A percentile compares a stretch with the other conserved stretches of the same genome.
These are phyloP conservation scores for Protosalanx chinensis DNA, from an alignment of 2,797 vertebrate species.

Conservation along the genomic window DNA sequence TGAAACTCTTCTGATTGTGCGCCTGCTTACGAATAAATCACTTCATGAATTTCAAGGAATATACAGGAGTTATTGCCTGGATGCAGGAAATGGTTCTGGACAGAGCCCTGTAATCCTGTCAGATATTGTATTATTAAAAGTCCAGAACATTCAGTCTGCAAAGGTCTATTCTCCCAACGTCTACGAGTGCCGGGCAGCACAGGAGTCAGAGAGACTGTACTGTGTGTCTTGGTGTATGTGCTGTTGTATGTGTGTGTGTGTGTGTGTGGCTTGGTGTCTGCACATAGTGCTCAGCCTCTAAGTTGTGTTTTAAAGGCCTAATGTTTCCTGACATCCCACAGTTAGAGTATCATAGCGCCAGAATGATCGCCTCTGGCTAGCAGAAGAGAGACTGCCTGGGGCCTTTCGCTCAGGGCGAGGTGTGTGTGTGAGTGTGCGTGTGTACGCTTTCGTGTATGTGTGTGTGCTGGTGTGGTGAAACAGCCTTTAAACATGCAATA, in stretches of 20 bases:
- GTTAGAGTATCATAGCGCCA: slow-evolving; percentile 80
- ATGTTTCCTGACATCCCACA: slow-evolving; percentile 85
- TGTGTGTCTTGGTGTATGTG: slow-evolving; percentile 3
- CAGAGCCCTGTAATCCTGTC: slow-evolving; percentile 69
- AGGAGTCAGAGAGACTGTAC: slow-evolving; percentile 22
- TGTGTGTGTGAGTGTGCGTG: slow-evolving; percentile 34
- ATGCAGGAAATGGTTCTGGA: slow-evolving; percentile 62
- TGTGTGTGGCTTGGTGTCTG: slow-evolving; percentile 29
- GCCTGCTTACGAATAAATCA: slow-evolving; percentile 44
- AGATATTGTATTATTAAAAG: slow-evolving; percentile 75
- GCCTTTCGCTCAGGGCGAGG: slow-evolving; percentile 78
- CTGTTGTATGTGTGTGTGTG: slow-evolving; percentile 12
- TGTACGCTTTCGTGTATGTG: slow-evolving; percentile 36
- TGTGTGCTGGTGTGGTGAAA: slow-evolving; percentile 49
- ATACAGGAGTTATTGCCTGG: slow-evolving; percentile 70
- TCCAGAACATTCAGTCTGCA: slow-evolving; percentile 36
- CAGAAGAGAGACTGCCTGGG: slow-evolving; percentile 77
- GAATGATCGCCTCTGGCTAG: slow-evolving; percentile 81
- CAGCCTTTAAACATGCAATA: slow-evolving; percentile 69
- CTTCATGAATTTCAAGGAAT: slow-evolving; percentile 50
- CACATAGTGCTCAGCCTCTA: slow-evolving; percentile 51
- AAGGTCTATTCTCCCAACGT: slow-evolving; percentile 44
- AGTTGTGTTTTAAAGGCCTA: slow-evolving; percentile 72
- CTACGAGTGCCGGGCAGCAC: slow-evolving; percentile 6
- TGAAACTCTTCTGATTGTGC: slow-evolving; percentile 50